Evolutionary conservation across 2,797 vertebrate genomes (phyloP), one percentile per base, ranked within the genome.

Genomic region (Chrosomus eos): DNA sequence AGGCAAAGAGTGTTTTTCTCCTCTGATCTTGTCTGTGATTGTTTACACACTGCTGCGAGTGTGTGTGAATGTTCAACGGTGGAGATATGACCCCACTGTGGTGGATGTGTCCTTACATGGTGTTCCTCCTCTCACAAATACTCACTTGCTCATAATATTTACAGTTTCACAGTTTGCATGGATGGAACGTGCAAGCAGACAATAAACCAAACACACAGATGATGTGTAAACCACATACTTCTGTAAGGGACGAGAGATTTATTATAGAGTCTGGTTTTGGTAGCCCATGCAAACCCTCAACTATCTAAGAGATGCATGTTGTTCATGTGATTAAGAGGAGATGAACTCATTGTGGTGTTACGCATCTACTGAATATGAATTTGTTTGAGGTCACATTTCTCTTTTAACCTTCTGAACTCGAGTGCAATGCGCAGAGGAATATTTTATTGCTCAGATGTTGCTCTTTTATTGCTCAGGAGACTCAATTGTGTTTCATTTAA

Each of bases 61-160:
- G 74, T 77, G 31, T 77, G 64, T 55, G 66, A 43, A 2, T 38
- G 64, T 81, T 38, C 0, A 6, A 19, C 5, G 13, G 51, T 1
- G 3, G 36, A 38, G 80, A 81, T 68, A 14, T 82, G 68, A 60
- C 36, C 67, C 36, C 11, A 1, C 36, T 43, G 48, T 31, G 60
- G 21, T 64, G 70, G 21, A 82, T 74, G 58, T 83, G 81, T 83
- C 73, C 82, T 43, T 55, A 83, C 48, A 67, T 68, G 73, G 81
- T 36, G 55, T 45, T 74, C 55, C 60, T 83, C 33, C 33, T 23
- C 48, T 67, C 26, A 33, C 48, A 55, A 38, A 40, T 55, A 55
- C 33, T 70, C 45, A 70, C 66, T 58, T n/a, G 28, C 11, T 26
- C 73, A 40, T 76, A 83, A 68, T 83, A 77, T 77, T 83, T 83